Evolutionary conservation across 2,888 invertebrate genomes (phyloP), one percentile per base, ranked within the genome.

Genomic region (Idaea biselata): DNA sequence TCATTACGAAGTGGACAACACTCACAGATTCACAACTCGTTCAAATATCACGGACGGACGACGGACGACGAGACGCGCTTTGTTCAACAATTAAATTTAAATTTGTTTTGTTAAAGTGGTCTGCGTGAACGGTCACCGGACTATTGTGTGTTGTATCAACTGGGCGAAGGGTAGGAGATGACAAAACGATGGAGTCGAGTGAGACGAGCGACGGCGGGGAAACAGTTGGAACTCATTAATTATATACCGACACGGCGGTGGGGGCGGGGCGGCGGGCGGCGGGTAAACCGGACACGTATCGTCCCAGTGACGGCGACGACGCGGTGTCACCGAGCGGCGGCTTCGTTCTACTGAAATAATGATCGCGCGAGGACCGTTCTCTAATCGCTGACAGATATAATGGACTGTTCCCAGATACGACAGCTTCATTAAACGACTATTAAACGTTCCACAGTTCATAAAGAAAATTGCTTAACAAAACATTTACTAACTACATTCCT

Each of bases 81-180:
- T 58, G 53, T 60, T 66, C 25, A 58, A 61, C 60, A 66, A 63
- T 66, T 66, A 61, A 63, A 64, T 61, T 61, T 18, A 32, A 61
- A 63, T 65, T 66, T 63, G 61, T 66, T 60, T 58, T 59, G 53
- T 44, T 25, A 14, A 60, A 44, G 44, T 44, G 44, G 6, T 44
- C 44, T 14, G 44, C 44, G 44, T 44, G 14, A 44, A 44, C 44
- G 44, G 14, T 44, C 14, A 44, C 11, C 5, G 44, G 44, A 14
- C 44, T 11, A 14, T 44, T 44, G 44, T 44, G 14, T 44, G 11
- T 44, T 44, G 44, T 44, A 44, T 14, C 14, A 14, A 11, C 25
- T 25, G 5, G 25, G 5, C 25, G 25, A 25, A 25, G 25, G 25
- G 25, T 25, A 25, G 25, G 25, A 25, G 5, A 25, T 5, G 25